Percentiles rank a stretch among this genome's conserved stretches.
Conservation (phyloP, 2,797 vertebrate species). For the Lagocephalus sceleratus region DNA sequence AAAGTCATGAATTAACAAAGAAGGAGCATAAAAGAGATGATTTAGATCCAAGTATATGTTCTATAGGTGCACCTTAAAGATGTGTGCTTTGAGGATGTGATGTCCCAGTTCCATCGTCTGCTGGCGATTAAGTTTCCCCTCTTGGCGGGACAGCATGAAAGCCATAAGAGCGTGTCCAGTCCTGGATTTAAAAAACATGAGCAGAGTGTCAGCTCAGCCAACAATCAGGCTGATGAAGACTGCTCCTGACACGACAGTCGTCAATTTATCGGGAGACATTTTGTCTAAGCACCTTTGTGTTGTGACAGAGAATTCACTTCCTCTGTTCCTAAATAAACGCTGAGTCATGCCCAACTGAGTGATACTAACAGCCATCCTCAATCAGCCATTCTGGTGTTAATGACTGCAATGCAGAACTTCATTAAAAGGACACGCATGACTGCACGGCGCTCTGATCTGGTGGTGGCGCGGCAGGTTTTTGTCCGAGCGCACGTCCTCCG, state of each 20-base stretch:
- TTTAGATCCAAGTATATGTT: conserved; percentile 10
- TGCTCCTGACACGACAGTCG: neutral
- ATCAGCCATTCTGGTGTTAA: conserved; percentile 52
- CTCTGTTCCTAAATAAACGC: conserved; percentile 24
- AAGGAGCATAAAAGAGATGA: conserved; percentile 12
- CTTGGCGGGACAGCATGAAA: conserved; percentile 97
- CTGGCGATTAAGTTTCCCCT: conserved; percentile 95
- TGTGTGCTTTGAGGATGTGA: conserved; percentile 98
- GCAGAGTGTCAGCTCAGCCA: neutral
- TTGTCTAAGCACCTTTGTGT: conserved; percentile 8
- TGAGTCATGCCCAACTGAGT: conserved; percentile 17
- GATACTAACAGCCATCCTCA: conserved; percentile 16
- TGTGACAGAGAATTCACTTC: conserved; percentile 19
- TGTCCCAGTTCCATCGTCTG: conserved; percentile 99
- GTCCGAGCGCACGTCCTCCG: conserved; percentile 37
- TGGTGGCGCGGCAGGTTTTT: conserved; percentile 45
- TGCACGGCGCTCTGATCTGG: conserved; percentile 71
- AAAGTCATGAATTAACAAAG: conserved; percentile 8
- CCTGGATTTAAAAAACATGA: conserved; percentile 65
- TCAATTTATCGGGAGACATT: neutral
- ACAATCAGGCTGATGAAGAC: neutral
- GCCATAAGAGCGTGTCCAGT: conserved; percentile 94
- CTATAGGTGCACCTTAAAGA: conserved; percentile 88
- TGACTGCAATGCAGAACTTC: conserved; percentile 64
- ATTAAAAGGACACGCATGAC: conserved; percentile 79